These are phyloP conservation scores for Cephalopterus ornatus DNA, from an alignment of 2,113 vertebrate genomes.

Conservation along the genomic window DNA sequence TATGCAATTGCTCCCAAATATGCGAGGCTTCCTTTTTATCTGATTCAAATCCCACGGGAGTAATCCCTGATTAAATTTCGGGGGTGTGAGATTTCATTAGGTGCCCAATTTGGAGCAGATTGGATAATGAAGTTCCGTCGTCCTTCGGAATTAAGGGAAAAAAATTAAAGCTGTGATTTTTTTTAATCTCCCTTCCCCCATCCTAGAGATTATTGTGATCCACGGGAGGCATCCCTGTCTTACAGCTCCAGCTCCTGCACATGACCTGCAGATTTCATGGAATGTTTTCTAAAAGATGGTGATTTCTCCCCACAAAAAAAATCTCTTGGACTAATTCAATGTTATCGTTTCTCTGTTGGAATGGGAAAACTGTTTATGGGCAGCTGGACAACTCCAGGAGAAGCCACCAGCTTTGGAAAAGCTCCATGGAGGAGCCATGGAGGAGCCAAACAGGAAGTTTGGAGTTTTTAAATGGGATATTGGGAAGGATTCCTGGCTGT, in stretches of 20 bases:
- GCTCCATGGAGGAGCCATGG: background rate
- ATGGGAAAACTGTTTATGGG: constrained; percentile 18
- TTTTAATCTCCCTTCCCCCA: background rate
- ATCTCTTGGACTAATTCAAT: background rate
- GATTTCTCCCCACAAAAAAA: background rate
- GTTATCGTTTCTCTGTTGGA: background rate
- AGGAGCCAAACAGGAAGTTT: too few relatives aligned
- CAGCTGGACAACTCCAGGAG: background rate
- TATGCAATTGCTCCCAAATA: constrained; percentile 35
- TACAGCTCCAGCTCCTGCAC: background rate
- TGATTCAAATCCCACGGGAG: constrained; percentile 55
- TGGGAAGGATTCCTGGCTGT: accelerated
- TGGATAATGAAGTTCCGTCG: constrained; percentile 63
- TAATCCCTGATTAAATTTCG: constrained; percentile 57
- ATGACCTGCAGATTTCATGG: background rate
- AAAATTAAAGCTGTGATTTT: constrained; percentile 20
- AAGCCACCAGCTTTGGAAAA: background rate
- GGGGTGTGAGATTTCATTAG: constrained; percentile 65
- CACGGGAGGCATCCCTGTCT: background rate
- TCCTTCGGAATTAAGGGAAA: constrained; percentile 21
- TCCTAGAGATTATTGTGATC: constrained; percentile 28
- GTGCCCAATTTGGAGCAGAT: constrained; percentile 55
- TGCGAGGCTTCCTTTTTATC: constrained; percentile 28
- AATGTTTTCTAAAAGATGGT: background rate
- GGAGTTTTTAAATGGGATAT: background rate